Percentiles rank a stretch among this genome's conserved stretches.
phyloP scores from a whole-genome alignment of 1,140 invertebrate species.

The Drosophila truncata region DNA sequence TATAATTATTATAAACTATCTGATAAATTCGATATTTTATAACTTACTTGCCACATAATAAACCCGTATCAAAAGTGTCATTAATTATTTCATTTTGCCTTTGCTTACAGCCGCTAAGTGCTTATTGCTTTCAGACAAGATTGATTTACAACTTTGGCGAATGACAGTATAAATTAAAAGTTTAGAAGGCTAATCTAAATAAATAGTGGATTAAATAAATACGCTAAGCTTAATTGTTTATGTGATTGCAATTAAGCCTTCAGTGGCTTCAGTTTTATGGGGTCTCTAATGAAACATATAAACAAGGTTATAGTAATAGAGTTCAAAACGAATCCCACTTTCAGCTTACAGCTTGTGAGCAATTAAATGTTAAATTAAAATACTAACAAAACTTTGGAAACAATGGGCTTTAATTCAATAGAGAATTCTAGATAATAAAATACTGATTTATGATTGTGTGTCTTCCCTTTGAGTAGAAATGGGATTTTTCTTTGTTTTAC shows the following conservation, averaged over 20 bases:
- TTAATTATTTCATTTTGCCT: not conserved
- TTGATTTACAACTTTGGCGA: conserved; percentile 12
- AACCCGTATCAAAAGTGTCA: not conserved
- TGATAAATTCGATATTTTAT: not conserved
- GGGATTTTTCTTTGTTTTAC: conserved; percentile 22
- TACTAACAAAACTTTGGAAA: conserved; percentile 9
- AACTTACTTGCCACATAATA: conserved; percentile 10
- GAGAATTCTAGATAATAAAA: conserved; percentile 10
- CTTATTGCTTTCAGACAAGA: not conserved
- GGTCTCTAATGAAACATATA: conserved; percentile 4
- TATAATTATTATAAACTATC: not conserved
- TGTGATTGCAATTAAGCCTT: conserved; percentile 10
- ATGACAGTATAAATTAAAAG: not conserved
- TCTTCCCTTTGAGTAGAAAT: conserved; percentile 1
- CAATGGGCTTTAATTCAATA: conserved; percentile 11
- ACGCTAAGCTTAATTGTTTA: conserved; percentile 1
- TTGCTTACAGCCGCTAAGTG: not conserved
- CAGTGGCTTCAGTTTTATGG: not conserved
- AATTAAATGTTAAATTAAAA: conserved; percentile 22
- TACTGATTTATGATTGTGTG: conserved; percentile 13
- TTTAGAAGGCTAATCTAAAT: conserved; percentile 1
- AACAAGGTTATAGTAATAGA: conserved; percentile 3
- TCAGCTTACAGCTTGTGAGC: conserved; percentile 5
- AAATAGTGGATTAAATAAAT: conserved; percentile 3
- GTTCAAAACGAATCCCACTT: conserved; percentile 5